phyloP scores from a whole-genome alignment of 2,113 vertebrate genomes.

The Motacilla tschutschensis region DNA sequence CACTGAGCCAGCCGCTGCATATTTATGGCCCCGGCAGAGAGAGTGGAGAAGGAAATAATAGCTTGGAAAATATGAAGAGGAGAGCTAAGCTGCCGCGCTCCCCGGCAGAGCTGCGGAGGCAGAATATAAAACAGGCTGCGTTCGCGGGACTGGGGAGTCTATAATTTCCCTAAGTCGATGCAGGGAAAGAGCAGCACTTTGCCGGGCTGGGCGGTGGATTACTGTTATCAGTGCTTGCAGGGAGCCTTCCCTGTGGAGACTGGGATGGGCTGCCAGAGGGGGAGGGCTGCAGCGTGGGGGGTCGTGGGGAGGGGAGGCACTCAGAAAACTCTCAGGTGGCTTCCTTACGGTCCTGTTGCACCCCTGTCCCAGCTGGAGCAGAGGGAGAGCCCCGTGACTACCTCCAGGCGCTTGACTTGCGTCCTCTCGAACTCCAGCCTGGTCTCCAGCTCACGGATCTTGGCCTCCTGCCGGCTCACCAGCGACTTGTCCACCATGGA shows the following conservation, averaged over 20 bases:
- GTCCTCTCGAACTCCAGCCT: slow-evolving; percentile 96
- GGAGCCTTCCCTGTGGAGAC: background rate
- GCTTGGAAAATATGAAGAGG: slow-evolving; percentile 45
- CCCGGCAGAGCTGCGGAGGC: slow-evolving; percentile 52
- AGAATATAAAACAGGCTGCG: slow-evolving; percentile 75
- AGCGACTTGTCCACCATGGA: slow-evolving; percentile 97
- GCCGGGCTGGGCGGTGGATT: background rate
- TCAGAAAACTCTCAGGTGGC: background rate
- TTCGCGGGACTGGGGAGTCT: slow-evolving; percentile 21
- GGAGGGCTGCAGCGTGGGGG: background rate
- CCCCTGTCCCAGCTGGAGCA: fast-evolving
- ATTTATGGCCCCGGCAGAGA: slow-evolving; percentile 74
- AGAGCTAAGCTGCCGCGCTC: slow-evolving; percentile 67
- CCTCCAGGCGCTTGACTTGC: slow-evolving; percentile 95
- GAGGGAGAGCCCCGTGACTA: slow-evolving; percentile 6
- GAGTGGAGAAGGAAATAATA: slow-evolving; percentile 32
- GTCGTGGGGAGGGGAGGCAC: background rate
- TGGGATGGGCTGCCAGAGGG: background rate
- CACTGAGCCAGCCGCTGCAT: slow-evolving; percentile 70
- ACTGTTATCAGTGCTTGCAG: slow-evolving; percentile 18
- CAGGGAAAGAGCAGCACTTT: slow-evolving; percentile 44
- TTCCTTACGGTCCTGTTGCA: background rate
- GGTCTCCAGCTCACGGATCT: slow-evolving; percentile 92
- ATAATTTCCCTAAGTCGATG: slow-evolving; percentile 41
- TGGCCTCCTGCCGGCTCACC: slow-evolving; percentile 94